These are phyloP conservation scores for Blastobasis adustella DNA, from an alignment of 2,888 invertebrate genomes.

Conservation along the genomic window DNA sequence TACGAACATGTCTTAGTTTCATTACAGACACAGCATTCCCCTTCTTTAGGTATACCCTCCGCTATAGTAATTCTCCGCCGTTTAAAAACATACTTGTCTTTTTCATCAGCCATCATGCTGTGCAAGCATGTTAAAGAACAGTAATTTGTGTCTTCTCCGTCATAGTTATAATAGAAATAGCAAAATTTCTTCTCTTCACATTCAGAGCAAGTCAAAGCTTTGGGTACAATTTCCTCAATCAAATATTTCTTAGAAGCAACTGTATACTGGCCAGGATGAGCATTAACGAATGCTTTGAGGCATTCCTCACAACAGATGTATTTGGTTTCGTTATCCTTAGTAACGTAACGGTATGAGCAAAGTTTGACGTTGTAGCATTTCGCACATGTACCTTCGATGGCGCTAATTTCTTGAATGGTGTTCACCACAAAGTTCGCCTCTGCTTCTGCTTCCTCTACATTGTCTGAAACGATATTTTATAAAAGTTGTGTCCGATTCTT, in stretches of 20 bases:
- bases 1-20: slow-evolving; percentile 63
- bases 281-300: slow-evolving; percentile 52
- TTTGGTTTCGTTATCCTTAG: slow-evolving; percentile 36
- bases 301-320: slow-evolving; percentile 69
- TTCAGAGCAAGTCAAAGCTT: slow-evolving; percentile 44
- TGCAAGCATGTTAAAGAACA: slow-evolving; percentile 72
- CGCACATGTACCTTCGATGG: slow-evolving; percentile 51
- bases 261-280: slow-evolving; percentile 42
- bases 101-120: slow-evolving; percentile 68
- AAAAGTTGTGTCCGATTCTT: neutral
- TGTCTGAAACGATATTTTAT: slow-evolving; percentile 39
- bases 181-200: slow-evolving; percentile 60
- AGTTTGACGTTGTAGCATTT: slow-evolving; percentile 50
- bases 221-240: slow-evolving; percentile 53
- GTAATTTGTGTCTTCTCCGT: slow-evolving; percentile 63
- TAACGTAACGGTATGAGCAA: slow-evolving; percentile 45
- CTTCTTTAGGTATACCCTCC: slow-evolving; percentile 38
- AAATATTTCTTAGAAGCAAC: slow-evolving; percentile 49
- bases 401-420: slow-evolving; percentile 54
- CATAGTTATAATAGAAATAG: slow-evolving; percentile 62
- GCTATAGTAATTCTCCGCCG: slow-evolving; percentile 67
- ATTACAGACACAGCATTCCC: slow-evolving; percentile 65
- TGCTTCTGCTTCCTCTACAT: slow-evolving; percentile 60
- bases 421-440: slow-evolving; percentile 42
- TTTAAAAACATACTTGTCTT: slow-evolving; percentile 70